Conservation (phyloP, 2,797 vertebrate species). For the Enoplosus armatus region DNA sequence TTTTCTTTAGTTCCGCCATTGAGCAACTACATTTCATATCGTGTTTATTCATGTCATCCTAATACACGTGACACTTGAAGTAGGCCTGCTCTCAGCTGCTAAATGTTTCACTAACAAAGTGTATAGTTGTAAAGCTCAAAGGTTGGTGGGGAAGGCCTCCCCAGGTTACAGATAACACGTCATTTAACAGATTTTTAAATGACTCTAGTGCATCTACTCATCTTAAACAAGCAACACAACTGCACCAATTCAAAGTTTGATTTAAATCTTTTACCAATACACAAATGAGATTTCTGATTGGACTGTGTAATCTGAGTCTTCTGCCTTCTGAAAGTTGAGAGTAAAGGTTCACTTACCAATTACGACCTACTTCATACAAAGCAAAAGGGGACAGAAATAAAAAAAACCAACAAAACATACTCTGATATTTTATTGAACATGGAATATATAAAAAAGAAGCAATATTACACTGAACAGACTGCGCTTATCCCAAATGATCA, state of each 20-base stretch:
- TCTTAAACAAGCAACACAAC: background rate
- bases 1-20: background rate
- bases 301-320: background rate
- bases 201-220: background rate
- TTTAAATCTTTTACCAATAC: conserved; percentile 1
- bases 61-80: background rate
- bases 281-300: background rate
- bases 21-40: background rate
- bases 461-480: conserved; percentile 8
- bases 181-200: conserved; percentile 9
- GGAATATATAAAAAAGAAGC: conserved; percentile 7
- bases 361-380: background rate
- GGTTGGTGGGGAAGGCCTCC: background rate
- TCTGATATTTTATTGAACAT: conserved; percentile 55
- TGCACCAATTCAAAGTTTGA: conserved; percentile 2
- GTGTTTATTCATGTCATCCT: background rate
- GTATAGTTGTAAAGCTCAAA: background rate
- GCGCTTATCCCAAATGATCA: conserved; percentile 15
- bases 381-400: background rate
- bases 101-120: background rate
- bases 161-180: background rate
- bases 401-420: conserved; percentile 12
- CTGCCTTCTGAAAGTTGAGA: conserved; percentile 14
- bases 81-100: background rate
- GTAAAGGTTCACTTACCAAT: conserved; percentile 4